These are phyloP conservation scores for Psylliodes chrysocephalus DNA, from an alignment of 2,888 invertebrate species.

Conservation along the genomic window DNA sequence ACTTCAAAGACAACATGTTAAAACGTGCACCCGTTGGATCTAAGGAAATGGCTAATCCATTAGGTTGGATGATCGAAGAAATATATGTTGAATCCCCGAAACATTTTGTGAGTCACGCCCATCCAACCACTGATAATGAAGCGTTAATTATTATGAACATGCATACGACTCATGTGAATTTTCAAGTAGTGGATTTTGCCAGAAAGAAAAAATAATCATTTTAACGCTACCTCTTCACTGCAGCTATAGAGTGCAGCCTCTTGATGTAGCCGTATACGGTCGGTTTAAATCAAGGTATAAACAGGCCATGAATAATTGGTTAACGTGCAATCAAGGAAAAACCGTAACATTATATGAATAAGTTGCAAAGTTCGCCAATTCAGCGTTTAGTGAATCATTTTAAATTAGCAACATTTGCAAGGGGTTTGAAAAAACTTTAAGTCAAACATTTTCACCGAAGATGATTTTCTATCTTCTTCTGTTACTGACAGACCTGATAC, in stretches of 20 bases:
- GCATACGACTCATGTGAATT: constrained; percentile 30
- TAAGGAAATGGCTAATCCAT: constrained; percentile 29
- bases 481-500: constrained; percentile 30
- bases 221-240: constrained; percentile 32
- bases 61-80: constrained; percentile 37
- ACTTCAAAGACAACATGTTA: constrained; percentile 36
- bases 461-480: too few relatives aligned
- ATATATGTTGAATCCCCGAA: constrained; percentile 28
- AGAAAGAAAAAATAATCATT: too few relatives aligned
- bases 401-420: constrained; percentile 41
- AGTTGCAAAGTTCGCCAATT: neutral
- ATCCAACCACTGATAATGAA: constrained; percentile 21
- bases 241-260: constrained; percentile 35
- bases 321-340: too few relatives aligned
- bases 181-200: too few relatives aligned
- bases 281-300: too few relatives aligned
- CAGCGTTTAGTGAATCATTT: constrained; percentile 37
- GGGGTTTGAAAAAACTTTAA: constrained; percentile 42
- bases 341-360: too few relatives aligned
- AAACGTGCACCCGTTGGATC: constrained; percentile 20
- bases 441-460: constrained; percentile 32
- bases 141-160: constrained; percentile 32
- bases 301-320: too few relatives aligned
- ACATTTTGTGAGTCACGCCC: constrained; percentile 23
- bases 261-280: constrained; percentile 36